phyloP scores from a whole-genome alignment of 1,140 invertebrate species.

The Aethina tumida region DNA sequence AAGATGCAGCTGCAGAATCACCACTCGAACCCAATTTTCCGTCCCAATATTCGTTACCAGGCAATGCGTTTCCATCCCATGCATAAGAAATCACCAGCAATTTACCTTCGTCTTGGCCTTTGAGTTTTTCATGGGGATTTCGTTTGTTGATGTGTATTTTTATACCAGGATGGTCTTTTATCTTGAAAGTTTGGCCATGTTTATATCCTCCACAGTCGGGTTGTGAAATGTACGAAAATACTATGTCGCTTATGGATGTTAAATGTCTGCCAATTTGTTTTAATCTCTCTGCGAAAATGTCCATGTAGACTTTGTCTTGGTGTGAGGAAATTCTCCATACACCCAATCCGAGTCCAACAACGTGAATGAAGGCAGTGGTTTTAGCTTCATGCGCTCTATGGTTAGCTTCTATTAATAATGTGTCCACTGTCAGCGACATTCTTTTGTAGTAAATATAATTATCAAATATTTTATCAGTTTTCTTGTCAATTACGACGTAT shows the following conservation, averaged over 20 bases:
- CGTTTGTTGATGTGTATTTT: constrained; percentile 37
- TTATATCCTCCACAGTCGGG: constrained; percentile 19
- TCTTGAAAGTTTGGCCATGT: constrained; percentile 15
- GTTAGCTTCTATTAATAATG: constrained; percentile 28
- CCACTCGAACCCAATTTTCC: constrained; percentile 39
- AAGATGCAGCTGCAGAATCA: constrained; percentile 53
- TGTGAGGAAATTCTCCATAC: constrained; percentile 40
- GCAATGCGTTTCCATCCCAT: constrained; percentile 56
- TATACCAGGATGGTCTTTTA: constrained; percentile 33
- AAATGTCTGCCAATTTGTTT: constrained; percentile 15
- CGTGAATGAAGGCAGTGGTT: constrained; percentile 29
- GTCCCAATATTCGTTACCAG: constrained; percentile 51
- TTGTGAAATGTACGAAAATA: constrained; percentile 36
- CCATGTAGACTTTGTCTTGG: constrained; percentile 38
- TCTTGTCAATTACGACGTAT: constrained; percentile 9
- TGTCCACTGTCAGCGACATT: constrained; percentile 28
- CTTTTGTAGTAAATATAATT: constrained; percentile 29
- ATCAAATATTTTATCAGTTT: constrained; percentile 23
- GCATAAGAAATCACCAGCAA: constrained; percentile 53
- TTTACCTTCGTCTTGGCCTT: constrained; percentile 34
- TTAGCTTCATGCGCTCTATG: constrained; percentile 22
- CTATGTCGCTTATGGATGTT: constrained; percentile 35
- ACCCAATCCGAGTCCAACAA: constrained; percentile 40
- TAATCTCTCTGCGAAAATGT: constrained; percentile 38
- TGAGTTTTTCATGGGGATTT: constrained; percentile 36